Evolutionary conservation across 2,888 invertebrate species (phyloP).

Genomic region (Xestia ashworthii): DNA sequence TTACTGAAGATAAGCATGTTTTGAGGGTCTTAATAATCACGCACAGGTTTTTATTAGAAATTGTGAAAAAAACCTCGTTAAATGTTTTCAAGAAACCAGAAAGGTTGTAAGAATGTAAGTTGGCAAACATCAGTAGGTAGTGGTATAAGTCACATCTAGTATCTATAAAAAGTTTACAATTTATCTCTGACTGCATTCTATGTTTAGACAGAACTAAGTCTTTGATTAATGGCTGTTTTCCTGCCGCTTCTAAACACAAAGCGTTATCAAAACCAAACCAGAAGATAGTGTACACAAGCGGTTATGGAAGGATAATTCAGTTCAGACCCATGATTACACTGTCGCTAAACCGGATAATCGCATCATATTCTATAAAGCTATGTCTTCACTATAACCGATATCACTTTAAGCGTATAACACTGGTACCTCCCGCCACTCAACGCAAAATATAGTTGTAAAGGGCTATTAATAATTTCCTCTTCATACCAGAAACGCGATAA

Average conservation of each 20-base stretch:
- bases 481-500: slow-evolving; percentile 69
- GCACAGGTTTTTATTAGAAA: neutral
- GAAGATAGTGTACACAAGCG: slow-evolving; percentile 43
- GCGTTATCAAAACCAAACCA: slow-evolving; percentile 52
- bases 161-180: slow-evolving; percentile 28
- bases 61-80: neutral
- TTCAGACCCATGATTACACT: slow-evolving; percentile 61
- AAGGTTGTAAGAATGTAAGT: neutral
- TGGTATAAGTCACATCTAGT: slow-evolving; percentile 19
- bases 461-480: slow-evolving; percentile 72
- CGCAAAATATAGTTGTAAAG: slow-evolving; percentile 73
- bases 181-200: slow-evolving; percentile 35
- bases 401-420: slow-evolving; percentile 65
- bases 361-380: slow-evolving; percentile 74
- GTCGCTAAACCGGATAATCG: slow-evolving; percentile 72
- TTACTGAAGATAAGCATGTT: slow-evolving; percentile 1
- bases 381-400: slow-evolving; percentile 73
- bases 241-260: slow-evolving; percentile 54
- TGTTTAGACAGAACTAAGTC: slow-evolving; percentile 37
- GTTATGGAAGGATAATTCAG: slow-evolving; percentile 61
- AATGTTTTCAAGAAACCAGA: neutral
- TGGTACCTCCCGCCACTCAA: slow-evolving; percentile 64
- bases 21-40: neutral
- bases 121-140: neutral
- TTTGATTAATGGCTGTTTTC: slow-evolving; percentile 42